Evolutionary conservation across 92 coral and sea anemone genomes (phyloP), one percentile per base, ranked within the genome.

Genomic region (Virgularia gustaviana): DNA sequence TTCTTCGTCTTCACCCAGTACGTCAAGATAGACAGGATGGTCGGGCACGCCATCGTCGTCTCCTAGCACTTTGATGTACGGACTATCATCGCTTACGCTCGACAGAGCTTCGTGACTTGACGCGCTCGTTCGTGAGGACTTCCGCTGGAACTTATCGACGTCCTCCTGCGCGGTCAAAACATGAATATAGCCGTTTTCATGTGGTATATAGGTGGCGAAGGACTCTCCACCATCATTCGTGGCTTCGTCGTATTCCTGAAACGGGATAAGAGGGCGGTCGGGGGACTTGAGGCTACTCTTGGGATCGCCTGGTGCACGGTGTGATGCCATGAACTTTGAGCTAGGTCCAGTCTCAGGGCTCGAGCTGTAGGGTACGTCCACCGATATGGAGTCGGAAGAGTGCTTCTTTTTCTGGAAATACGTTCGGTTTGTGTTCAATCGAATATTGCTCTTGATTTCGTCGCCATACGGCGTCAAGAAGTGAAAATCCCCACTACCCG

Each of bases 171-270:
- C n/a, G 1, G 72, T 25, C 19, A 65, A 22, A 2, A 65, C 72
- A 4, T 42, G 56, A 42, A 65, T 41, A 30, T 65, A 65, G 19
- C 56, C 72, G 7, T 3, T 25, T 3, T 42, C 56, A 0, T 28
- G 23, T 6, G 39, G 24, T 16, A 45, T 12, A 13, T 33, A 15
- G 5, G 9, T 7, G 7, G 25, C 36, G 13, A 18, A 29, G 0
- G 75, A 38, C 2, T 31, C 25, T 10, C 23, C 41, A 34, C 23
- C n/a, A 9, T 29, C 2, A 0, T 49, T 33, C 10, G 57, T 11
- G 3, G 71, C 47, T 20, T 43, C 47, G 47, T 68, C 75, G 54
- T 68, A 68, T 32, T 29, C 23, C 4, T 68, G 75, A 28, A 49
- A 68, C 4, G 60, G 75, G 33, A 68, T 68, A 2, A 31, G 30